These are phyloP conservation scores for Gonioctena quinquepunctata DNA, from an alignment of 1,140 invertebrate genomes.

Conservation along the genomic window DNA sequence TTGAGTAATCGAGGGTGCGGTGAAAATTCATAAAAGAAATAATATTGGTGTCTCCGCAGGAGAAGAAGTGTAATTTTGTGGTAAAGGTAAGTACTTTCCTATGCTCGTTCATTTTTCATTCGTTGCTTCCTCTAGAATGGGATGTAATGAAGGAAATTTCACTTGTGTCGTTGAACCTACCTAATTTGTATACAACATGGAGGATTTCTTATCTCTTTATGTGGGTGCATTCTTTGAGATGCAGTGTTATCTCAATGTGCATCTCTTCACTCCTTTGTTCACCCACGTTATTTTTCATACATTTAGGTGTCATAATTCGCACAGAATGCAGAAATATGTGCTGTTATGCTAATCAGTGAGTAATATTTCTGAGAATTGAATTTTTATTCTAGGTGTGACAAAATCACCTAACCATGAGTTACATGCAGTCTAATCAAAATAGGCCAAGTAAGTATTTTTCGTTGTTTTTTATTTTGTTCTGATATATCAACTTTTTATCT, in stretches of 20 bases:
- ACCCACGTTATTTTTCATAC: too few species aligned
- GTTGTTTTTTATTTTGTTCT: neutral
- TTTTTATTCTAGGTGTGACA: slow-evolving; percentile 43
- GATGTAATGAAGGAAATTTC: too few species aligned
- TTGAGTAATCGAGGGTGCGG: slow-evolving; percentile 33
- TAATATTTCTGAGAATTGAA: slow-evolving; percentile 25
- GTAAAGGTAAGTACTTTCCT: slow-evolving; percentile 33
- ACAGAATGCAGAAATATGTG: too few species aligned
- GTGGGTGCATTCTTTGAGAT: slow-evolving; percentile 31
- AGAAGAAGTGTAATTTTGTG: slow-evolving; percentile 31
- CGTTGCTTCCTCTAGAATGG: too few species aligned
- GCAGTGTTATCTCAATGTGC: slow-evolving; percentile 3
- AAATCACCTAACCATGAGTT: slow-evolving; percentile 66
- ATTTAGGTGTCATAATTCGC: too few species aligned
- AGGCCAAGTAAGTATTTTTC: slow-evolving; percentile 70
- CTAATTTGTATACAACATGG: slow-evolving; percentile 41
- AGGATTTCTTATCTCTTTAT: slow-evolving; percentile 45
- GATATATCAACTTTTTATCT: too few species aligned
- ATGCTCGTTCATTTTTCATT: too few species aligned
- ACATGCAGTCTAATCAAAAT: slow-evolving; percentile 75
- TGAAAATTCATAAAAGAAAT: slow-evolving; percentile 26
- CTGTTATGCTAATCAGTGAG: slow-evolving; percentile 9
- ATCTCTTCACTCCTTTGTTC: slow-evolving; percentile 14
- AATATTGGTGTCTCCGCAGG: slow-evolving; percentile 16
- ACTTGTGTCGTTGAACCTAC: slow-evolving; percentile 5